These are phyloP conservation scores for Drosophila asahinai DNA, from an alignment of 1,140 invertebrate species.

Conservation along the genomic window DNA sequence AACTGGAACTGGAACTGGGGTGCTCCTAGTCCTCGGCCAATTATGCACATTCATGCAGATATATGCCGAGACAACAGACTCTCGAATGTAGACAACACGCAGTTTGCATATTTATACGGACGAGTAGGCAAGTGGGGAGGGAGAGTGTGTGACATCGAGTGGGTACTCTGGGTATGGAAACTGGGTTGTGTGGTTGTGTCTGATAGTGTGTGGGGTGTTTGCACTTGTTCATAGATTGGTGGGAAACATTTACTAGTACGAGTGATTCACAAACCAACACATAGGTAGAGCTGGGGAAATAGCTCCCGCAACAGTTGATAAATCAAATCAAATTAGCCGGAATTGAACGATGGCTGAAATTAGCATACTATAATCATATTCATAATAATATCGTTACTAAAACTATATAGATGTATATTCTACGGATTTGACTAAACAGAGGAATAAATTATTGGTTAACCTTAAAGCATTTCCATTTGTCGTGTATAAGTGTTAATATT, in stretches of 20 bases:
- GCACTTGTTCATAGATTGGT: conserved; percentile 55
- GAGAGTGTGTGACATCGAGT: conserved; percentile 9
- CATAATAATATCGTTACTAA: conserved; percentile 18
- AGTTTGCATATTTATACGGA: conserved; percentile 53
- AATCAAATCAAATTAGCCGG: conserved; percentile 27
- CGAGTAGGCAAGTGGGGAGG: conserved; percentile 16
- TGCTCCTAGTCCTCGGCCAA: conserved; percentile 23
- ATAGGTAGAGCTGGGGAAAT: conserved; percentile 17
- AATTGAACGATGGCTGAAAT: conserved; percentile 33
- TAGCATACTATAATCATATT: conserved; percentile 30
- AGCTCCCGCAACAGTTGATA: conserved; percentile 17
- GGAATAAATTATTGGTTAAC: conserved; percentile 21
- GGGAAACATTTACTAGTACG: conserved; percentile 62
- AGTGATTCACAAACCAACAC: conserved; percentile 45
- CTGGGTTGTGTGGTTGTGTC: conserved; percentile 9
- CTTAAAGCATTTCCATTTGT: conserved; percentile 56
- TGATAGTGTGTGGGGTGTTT: conserved; percentile 35
- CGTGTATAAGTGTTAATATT: conserved; percentile 39
- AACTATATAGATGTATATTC: conserved; percentile 8
- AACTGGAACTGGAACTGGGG: not conserved
- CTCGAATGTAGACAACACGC: conserved; percentile 46
- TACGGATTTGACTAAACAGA: conserved; percentile 17
- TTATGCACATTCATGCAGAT: conserved; percentile 50
- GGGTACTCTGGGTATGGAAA: conserved; percentile 4
- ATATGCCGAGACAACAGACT: conserved; percentile 40